Conservation (phyloP, 1,140 invertebrate genomes). For the Dinoponera quadriceps region DNA sequence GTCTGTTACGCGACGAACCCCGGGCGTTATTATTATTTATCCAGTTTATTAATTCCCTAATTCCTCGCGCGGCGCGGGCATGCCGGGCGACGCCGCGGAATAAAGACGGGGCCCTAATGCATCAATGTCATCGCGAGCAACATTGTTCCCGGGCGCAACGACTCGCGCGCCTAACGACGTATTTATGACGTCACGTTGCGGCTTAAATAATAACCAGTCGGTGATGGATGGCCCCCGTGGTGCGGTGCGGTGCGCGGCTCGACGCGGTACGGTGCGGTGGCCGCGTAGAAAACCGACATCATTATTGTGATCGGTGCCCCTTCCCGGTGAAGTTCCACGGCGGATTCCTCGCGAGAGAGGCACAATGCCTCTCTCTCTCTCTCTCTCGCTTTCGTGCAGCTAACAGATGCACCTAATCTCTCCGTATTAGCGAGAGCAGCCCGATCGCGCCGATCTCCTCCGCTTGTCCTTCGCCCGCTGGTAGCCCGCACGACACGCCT, state of each 20-base stretch:
- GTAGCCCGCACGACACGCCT: conserved; percentile 52
- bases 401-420: conserved; percentile 81
- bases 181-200: conserved; percentile 85
- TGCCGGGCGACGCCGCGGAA: conserved; percentile 59
- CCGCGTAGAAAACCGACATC: conserved; percentile 81
- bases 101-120: conserved; percentile 79
- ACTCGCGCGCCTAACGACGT: conserved; percentile 83
- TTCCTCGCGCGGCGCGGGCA: conserved; percentile 32
- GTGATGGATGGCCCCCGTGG: conserved; percentile 82
- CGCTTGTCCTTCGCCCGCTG: conserved; percentile 26
- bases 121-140: conserved; percentile 81
- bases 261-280: conserved; percentile 61
- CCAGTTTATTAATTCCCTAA: conserved; percentile 60
- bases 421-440: conserved; percentile 65
- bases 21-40: conserved; percentile 56
- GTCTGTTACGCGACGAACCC: background rate
- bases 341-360: conserved; percentile 74
- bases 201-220: conserved; percentile 85
- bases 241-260: conserved; percentile 66
- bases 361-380: conserved; percentile 61
- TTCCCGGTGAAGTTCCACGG: conserved; percentile 65
- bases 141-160: conserved; percentile 76
- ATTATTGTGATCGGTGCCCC: conserved; percentile 82
- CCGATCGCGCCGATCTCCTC: conserved; percentile 55
- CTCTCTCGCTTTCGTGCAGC: no score